Percentiles rank a stretch among this genome's conserved stretches.
These are phyloP conservation scores for Platyscapa corneri DNA, from an alignment of 1,140 invertebrate species.

Conservation along the genomic window DNA sequence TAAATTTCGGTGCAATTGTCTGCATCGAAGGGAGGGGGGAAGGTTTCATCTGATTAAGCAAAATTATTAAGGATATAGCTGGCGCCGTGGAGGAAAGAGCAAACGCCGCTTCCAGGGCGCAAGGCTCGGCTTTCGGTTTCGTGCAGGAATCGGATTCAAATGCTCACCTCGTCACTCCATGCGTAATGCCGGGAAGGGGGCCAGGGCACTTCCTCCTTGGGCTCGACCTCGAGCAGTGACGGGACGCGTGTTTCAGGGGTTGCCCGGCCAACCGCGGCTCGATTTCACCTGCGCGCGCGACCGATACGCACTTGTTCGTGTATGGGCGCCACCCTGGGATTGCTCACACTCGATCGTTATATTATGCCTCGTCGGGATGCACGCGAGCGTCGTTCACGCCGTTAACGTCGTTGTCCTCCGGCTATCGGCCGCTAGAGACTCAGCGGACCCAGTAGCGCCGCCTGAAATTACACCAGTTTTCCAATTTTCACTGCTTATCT, in stretches of 20 bases:
- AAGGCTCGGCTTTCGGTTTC: too few species aligned
- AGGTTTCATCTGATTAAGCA: neutral
- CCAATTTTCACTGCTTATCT: neutral
- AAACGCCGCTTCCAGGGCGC: too few species aligned
- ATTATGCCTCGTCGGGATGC: neutral
- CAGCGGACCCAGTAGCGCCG: too few species aligned
- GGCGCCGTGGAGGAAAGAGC: too few species aligned
- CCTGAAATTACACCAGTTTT: neutral
- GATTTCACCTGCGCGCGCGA: neutral
- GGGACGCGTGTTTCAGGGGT: conserved; percentile 10
- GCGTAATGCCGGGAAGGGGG: too few species aligned
- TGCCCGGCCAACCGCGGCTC: conserved; percentile 39
- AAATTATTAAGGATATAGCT: neutral
- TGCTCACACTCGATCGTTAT: conserved; percentile 3
- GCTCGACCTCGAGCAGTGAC: too few species aligned
- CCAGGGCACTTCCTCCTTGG: too few species aligned
- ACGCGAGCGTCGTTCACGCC: neutral
- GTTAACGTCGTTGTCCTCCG: neutral
- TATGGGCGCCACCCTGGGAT: neutral
- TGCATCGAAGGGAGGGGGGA: neutral
- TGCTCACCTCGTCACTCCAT: conserved; percentile 41
- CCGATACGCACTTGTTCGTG: neutral
- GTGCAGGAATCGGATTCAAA: too few species aligned
- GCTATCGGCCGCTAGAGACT: neutral
- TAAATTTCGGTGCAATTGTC: neutral